Conservation (phyloP, 2,888 invertebrate species). For the Agapetus fuscipes region DNA sequence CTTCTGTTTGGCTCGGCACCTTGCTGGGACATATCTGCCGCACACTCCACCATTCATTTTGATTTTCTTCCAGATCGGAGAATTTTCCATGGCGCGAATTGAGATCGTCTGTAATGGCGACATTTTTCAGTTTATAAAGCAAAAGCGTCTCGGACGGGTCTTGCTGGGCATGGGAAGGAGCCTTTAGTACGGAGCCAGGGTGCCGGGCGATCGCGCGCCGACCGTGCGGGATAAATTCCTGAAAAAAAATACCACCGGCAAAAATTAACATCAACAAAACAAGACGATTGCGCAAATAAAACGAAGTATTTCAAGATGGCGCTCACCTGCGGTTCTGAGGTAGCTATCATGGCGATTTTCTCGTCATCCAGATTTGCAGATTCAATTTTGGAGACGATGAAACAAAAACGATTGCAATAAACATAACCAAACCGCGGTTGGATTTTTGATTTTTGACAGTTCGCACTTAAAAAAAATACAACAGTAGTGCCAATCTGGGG, state of each 20-base stretch:
- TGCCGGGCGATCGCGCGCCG: slow-evolving; percentile 69
- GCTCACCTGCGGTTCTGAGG: slow-evolving; percentile 82
- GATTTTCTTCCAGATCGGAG: slow-evolving; percentile 44
- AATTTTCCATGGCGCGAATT: slow-evolving; percentile 35
- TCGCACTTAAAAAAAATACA: not conserved
- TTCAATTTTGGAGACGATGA: slow-evolving; percentile 7
- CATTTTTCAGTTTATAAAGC: slow-evolving; percentile 64
- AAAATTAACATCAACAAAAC: slow-evolving; percentile 6
- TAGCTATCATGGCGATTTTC: slow-evolving; percentile 77
- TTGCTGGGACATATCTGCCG: slow-evolving; percentile 30
- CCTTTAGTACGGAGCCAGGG: slow-evolving; percentile 56
- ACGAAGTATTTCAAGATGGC: not conserved
- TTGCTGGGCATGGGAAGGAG: slow-evolving; percentile 36
- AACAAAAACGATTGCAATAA: slow-evolving; percentile 1
- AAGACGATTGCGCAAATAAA: not conserved
- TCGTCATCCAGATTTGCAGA: slow-evolving; percentile 82
- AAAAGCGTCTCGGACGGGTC: slow-evolving; percentile 53
- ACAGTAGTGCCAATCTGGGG: no score
- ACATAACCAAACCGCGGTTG: slow-evolving; percentile 1
- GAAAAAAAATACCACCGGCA: slow-evolving; percentile 20
- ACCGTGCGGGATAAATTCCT: slow-evolving; percentile 86
- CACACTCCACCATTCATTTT: slow-evolving; percentile 43
- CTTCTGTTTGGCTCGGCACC: no score
- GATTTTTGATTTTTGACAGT: not conserved
- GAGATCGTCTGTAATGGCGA: slow-evolving; percentile 57